Evolutionary conservation across 2,888 invertebrate species (phyloP), one percentile per base, ranked within the genome.

Genomic region (Ichneumoninae sp.): DNA sequence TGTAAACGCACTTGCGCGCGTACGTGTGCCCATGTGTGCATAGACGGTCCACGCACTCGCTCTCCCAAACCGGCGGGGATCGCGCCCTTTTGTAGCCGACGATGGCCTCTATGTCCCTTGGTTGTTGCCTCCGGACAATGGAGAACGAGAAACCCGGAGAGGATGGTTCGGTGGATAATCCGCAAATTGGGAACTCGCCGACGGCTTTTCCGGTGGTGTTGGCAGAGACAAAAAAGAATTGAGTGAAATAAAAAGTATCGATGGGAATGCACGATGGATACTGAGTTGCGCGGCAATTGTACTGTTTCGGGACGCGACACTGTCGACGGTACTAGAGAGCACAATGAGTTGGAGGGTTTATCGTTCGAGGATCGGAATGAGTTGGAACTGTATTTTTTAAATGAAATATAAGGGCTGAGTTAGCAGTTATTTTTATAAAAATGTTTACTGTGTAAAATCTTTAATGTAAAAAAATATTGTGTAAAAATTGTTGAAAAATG

Each of bases 151-250:
- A 80, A 78, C 75, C 75, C 68, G 74, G 33, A 84, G 75, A 75
- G 73, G 73, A 70, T 77, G 73, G 81, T 57, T 44, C 54, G 68
- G 78, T 75, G 81, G 79, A 84, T 87, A 87, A 87, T 85, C 87
- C 85, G 69, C 84, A 85, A 85, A 87, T 87, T 84, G 82, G 80
- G 77, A 84, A 44, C 83, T 81, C 81, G 52, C 50, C 76, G 68
- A 69, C 70, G 85, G 85, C 79, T 85, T 85, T 85, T 85, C 77
- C 75, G 57, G 69, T 60, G 69, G 74, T 52, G 70, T 84, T 80
- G 70, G 69, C 80, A 78, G 50, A 84, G 77, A 79, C 82, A 81
- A 73, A 83, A 83, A 54, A 73, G 10, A 19, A 70, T 66, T 30
- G 16, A 33, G 47, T n/a, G 44, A 47, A 47, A 69, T 60, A 36